Percentiles rank a stretch among this genome's conserved stretches.
These are phyloP conservation scores for Podarcis lilfordi DNA, from an alignment of 2,797 vertebrate species.

Conservation along the genomic window DNA sequence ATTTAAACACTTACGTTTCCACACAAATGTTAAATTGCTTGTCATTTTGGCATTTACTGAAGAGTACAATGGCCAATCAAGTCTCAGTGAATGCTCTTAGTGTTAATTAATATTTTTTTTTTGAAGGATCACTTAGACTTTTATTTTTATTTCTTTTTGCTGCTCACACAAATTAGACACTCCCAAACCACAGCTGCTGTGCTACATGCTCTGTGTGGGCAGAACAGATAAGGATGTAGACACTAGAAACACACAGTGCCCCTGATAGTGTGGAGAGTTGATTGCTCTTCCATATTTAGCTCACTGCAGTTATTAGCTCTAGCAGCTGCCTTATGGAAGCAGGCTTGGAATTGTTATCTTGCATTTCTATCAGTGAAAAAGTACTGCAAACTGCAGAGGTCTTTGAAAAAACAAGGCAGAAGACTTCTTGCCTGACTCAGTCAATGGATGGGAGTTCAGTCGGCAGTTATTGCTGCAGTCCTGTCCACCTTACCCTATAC, in stretches of 20 bases:
- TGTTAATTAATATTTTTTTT: background rate
- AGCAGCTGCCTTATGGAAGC: background rate
- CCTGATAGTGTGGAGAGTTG: background rate
- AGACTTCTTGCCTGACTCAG: background rate
- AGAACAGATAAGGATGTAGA: background rate
- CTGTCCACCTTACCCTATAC: background rate
- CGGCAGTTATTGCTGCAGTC: background rate
- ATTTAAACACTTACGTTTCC: too few relatives aligned
- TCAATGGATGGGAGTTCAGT: background rate
- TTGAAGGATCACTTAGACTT: background rate
- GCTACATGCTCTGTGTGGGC: background rate
- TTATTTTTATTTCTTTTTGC: too few relatives aligned
- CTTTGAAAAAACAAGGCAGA: background rate
- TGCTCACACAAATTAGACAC: too few relatives aligned
- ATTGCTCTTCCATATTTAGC: background rate
- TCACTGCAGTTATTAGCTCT: background rate
- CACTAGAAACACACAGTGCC: background rate
- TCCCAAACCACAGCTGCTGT: background rate
- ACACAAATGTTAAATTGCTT: too few relatives aligned
- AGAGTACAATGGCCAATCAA: too few relatives aligned
- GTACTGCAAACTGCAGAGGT: background rate
- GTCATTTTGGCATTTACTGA: too few relatives aligned
- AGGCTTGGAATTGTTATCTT: background rate
- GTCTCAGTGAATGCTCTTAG: background rate
- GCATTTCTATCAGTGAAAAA: background rate